Conservation (phyloP, 2,797 vertebrate genomes). For the Anabacerthia variegaticeps region DNA sequence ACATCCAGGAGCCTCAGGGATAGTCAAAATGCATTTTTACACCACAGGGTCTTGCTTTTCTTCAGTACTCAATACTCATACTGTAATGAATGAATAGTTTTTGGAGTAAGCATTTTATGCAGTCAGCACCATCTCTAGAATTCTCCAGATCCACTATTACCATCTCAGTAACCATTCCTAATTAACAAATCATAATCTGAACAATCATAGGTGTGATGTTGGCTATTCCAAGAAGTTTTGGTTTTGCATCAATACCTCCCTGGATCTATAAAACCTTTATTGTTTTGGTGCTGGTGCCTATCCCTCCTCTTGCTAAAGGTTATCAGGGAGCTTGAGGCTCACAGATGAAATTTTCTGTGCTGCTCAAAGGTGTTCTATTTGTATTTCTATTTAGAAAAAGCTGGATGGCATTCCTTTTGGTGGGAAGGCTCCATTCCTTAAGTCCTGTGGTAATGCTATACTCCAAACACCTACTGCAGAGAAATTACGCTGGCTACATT, state of each 20-base stretch:
- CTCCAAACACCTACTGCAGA: not conserved
- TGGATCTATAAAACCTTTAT: not conserved
- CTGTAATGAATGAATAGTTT: not conserved
- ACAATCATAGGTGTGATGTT: not conserved
- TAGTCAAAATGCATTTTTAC: not conserved
- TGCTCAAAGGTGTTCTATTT: not conserved
- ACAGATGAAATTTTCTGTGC: not conserved
- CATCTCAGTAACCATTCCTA: not conserved
- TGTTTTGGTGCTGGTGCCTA: not conserved
- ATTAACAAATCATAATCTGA: not conserved
- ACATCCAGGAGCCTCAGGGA: not conserved
- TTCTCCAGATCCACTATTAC: not conserved
- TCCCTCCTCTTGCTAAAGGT: not conserved
- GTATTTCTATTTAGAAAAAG: not conserved
- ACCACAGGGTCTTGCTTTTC: not conserved
- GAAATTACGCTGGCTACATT: not conserved
- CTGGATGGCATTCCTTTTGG: not conserved
- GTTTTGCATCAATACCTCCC: not conserved
- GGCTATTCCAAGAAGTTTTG: not conserved
- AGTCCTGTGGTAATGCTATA: not conserved
- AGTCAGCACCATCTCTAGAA: not conserved
- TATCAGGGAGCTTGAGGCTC: not conserved
- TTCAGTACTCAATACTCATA: not conserved
- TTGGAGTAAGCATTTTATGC: not conserved
- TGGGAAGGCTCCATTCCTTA: not conserved